Evolutionary conservation across 1,140 invertebrate species (phyloP).

Genomic region (Bombus huntii): DNA sequence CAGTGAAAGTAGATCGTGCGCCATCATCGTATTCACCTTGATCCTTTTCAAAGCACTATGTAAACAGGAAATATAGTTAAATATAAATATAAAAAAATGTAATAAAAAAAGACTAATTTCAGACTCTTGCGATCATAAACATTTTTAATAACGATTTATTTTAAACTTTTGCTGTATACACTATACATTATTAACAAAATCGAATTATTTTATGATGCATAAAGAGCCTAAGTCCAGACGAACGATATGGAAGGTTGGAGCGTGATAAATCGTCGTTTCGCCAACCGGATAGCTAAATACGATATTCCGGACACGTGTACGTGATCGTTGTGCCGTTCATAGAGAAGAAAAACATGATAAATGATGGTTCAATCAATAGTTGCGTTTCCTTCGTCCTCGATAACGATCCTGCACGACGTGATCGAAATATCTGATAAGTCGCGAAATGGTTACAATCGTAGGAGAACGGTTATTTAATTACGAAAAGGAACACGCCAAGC

Average conservation of each 20-base stretch:
- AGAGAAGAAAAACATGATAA: constrained; percentile 54
- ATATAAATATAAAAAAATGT: no score
- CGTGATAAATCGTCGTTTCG: constrained; percentile 56
- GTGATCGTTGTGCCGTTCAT: constrained; percentile 54
- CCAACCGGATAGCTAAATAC: constrained; percentile 58
- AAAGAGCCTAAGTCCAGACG: background rate
- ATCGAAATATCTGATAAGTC: constrained; percentile 22
- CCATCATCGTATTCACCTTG: no score
- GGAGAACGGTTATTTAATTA: background rate
- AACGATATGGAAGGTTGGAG: constrained; percentile 17
- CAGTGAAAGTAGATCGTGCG: no score
- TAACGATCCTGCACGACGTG: constrained; percentile 30
- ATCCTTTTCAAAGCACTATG: no score
- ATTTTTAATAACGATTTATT: no score
- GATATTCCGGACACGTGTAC: constrained; percentile 62
- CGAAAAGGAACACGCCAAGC: background rate
- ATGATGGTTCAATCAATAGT: constrained; percentile 63
- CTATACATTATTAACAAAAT: constrained; percentile 19
- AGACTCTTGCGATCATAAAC: no score
- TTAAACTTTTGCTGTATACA: no score
- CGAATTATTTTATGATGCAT: constrained; percentile 40
- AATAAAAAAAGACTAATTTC: no score
- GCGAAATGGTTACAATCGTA: background rate
- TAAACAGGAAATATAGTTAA: no score
- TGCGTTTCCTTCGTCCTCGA: constrained; percentile 40